Evolutionary conservation across 2,888 invertebrate genomes (phyloP).

Genomic region (Parnassius glacialis): DNA sequence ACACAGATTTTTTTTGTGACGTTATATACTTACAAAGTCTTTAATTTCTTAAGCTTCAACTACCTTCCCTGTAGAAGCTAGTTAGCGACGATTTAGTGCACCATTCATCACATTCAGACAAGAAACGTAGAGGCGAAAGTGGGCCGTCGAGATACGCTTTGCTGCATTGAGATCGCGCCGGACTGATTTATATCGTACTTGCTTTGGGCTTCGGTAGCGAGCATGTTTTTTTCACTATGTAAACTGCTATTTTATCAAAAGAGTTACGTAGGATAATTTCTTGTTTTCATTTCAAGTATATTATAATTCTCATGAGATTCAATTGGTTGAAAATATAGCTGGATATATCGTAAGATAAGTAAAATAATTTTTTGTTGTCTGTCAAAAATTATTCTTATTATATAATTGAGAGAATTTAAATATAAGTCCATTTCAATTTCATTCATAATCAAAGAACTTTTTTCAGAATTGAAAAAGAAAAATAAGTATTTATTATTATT

Average conservation of each 20-base stretch:
- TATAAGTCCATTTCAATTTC: no score
- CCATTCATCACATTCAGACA: conserved; percentile 27
- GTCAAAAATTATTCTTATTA: no score
- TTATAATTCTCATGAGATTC: no score
- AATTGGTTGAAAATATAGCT: no score
- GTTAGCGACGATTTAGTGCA: conserved; percentile 28
- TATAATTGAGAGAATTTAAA: no score
- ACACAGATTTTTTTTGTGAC: no score
- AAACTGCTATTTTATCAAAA: conserved; percentile 17
- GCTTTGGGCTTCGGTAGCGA: conserved; percentile 10
- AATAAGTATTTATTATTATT: no score
- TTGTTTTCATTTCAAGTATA: background rate
- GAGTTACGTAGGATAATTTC: background rate
- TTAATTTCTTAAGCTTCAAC: conserved; percentile 12
- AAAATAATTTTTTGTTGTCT: no score
- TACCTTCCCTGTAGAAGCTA: conserved; percentile 10
- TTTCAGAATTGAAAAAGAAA: no score
- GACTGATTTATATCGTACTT: conserved; percentile 24
- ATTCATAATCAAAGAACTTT: no score
- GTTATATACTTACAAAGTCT: background rate
- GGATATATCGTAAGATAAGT: no score
- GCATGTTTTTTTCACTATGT: conserved; percentile 14
- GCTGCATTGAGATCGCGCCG: conserved; percentile 25
- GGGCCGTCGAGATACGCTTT: conserved; percentile 27
- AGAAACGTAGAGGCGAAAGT: conserved; percentile 25